Conservation (phyloP, 2,888 invertebrate species). For the Spialia ferax region DNA sequence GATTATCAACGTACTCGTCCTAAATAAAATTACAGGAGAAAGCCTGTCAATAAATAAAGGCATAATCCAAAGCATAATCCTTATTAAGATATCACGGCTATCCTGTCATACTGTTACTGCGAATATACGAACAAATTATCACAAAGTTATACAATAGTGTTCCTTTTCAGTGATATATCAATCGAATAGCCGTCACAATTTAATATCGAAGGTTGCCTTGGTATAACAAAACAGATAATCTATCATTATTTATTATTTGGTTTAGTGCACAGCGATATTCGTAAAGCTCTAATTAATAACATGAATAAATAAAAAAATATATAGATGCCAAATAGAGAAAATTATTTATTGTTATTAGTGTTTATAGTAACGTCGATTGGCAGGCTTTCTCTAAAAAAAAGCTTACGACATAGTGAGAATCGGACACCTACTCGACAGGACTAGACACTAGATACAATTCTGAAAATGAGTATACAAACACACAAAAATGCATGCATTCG, state of each 20-base stretch:
- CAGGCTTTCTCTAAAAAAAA: constrained; percentile 73
- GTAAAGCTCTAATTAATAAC: constrained; percentile 59
- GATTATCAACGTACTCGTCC: constrained; percentile 22
- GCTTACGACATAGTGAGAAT: constrained; percentile 80
- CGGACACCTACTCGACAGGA: constrained; percentile 77
- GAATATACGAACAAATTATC: background rate
- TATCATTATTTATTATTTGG: constrained; percentile 74
- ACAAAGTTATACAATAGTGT: background rate
- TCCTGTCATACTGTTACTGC: background rate
- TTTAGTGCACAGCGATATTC: constrained; percentile 75
- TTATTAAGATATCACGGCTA: background rate
- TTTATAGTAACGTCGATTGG: constrained; percentile 53
- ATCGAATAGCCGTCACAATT: background rate
- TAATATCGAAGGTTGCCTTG: background rate
- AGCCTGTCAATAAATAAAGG: constrained; percentile 65
- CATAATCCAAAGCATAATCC: background rate
- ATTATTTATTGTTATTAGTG: constrained; percentile 27
- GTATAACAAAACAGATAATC: background rate
- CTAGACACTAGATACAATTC: constrained; percentile 79
- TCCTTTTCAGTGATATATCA: background rate
- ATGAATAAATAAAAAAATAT: constrained; percentile 47
- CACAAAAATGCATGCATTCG: constrained; percentile 85
- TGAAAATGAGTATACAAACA: constrained; percentile 83
- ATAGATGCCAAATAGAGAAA: constrained; percentile 47
- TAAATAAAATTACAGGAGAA: constrained; percentile 53